Evolutionary conservation across 2,797 vertebrate genomes (phyloP).

Genomic region (Coreius guichenoti): DNA sequence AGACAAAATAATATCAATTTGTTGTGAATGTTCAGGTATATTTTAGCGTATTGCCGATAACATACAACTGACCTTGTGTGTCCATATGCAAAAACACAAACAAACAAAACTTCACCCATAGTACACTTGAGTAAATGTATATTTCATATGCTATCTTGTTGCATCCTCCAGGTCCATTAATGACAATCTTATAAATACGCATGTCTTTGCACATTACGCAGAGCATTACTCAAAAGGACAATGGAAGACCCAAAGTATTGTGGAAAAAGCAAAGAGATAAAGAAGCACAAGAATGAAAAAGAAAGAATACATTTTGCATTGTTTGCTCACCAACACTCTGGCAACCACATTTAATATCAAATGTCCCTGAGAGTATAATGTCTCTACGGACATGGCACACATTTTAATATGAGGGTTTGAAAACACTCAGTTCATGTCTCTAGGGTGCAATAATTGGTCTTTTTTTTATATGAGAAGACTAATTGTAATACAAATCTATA

Average conservation of each 20-base stretch:
- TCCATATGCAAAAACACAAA: neutral
- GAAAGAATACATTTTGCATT: neutral
- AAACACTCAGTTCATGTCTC: constrained; percentile 18
- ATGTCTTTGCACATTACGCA: constrained; percentile 3
- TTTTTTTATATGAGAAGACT: constrained; percentile 16
- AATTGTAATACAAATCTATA: constrained; percentile 25
- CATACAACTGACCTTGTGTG: constrained; percentile 16
- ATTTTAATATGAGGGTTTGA: constrained; percentile 36
- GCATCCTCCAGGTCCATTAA: neutral
- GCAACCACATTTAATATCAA: constrained; percentile 14
- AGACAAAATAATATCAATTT: constrained; percentile 5
- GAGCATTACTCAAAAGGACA: constrained; percentile 6
- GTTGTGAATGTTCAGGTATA: neutral
- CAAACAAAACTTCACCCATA: neutral
- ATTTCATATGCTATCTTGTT: constrained; percentile 5
- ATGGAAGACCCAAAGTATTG: neutral
- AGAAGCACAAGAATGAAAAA: neutral
- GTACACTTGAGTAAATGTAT: too few species aligned
- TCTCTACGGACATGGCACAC: constrained; percentile 31
- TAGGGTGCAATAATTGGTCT: constrained; percentile 5
- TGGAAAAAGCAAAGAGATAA: neutral
- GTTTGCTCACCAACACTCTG: constrained; percentile 23
- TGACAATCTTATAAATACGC: neutral
- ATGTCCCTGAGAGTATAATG: constrained; percentile 7
- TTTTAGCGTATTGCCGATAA: neutral